Evolutionary conservation across 2,888 invertebrate genomes (phyloP).

Genomic region (Clunio marinus): DNA sequence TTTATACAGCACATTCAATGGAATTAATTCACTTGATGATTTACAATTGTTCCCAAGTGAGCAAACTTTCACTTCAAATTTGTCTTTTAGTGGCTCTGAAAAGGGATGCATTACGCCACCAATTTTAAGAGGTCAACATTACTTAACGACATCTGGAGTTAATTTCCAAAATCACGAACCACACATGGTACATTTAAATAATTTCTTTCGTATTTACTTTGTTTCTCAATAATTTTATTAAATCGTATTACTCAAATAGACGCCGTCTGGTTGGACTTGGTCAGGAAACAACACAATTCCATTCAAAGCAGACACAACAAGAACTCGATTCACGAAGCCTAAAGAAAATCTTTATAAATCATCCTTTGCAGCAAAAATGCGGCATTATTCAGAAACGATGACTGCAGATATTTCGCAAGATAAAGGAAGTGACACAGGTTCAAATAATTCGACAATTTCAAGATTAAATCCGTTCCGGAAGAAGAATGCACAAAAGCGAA

Average conservation of each 20-base stretch:
- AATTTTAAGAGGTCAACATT: too few species aligned
- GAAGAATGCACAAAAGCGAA: constrained; percentile 27
- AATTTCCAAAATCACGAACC: too few species aligned
- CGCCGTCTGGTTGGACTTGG: constrained; percentile 51
- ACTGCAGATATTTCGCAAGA: constrained; percentile 21
- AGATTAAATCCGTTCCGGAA: constrained; percentile 49
- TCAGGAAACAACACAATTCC: constrained; percentile 51
- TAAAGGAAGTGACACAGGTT: neutral
- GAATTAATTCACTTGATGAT: constrained; percentile 68
- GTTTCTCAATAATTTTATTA: too few species aligned
- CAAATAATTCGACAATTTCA: constrained; percentile 44
- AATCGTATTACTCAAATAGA: too few species aligned
- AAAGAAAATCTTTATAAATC: constrained; percentile 44
- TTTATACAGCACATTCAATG: constrained; percentile 49
- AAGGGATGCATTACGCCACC: constrained; percentile 49
- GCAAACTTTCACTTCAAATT: constrained; percentile 49
- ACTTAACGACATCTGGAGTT: too few species aligned
- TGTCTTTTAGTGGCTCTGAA: constrained; percentile 55
- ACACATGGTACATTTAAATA: too few species aligned
- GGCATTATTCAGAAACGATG: constrained; percentile 23
- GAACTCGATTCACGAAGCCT: constrained; percentile 47
- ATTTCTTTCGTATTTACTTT: too few species aligned
- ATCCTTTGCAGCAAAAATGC: constrained; percentile 41
- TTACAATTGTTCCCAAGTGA: constrained; percentile 70
- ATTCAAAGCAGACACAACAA: constrained; percentile 42